Evolutionary conservation across 2,888 invertebrate species (phyloP), one percentile per base, ranked within the genome.

Genomic region (Pachycephus smyrnensis): DNA sequence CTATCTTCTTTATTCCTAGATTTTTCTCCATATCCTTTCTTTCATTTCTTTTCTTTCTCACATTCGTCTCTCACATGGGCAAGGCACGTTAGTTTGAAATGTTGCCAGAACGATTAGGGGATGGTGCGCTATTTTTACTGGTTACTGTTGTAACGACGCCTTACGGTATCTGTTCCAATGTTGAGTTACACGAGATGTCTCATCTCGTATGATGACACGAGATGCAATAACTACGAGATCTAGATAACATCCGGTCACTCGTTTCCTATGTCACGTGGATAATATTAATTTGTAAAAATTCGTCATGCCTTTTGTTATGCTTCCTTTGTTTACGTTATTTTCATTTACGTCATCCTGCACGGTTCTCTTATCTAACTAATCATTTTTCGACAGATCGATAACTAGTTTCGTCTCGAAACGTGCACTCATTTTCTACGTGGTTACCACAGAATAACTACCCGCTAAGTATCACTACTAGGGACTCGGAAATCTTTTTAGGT

Each of bases 71-170:
- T 30, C 71, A 33, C 15, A 30, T 12, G 71, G 71, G 11, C 31
- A 23, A 33, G 71, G 23, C 71, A 71, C 32, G 31, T 71, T 71
- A 30, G 81, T 83, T 86, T 86, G 86, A 87, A 86, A 82, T 80
- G 81, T 75, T 86, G 86, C 86, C 86, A 87, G 85, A 86, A 81
- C 82, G 82, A 86, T 87, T 84, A 84, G 68, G 82, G 75, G 9
- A 55, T 23, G 40, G 15, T 15, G 55, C 55, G 15, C 55, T 23
- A 15, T 55, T 15, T 23, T 55, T 55, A 55, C 55, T 55, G 55
- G 23, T 55, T 55, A 23, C 55, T 23, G 23, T 23, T 0, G 55
- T 23, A 23, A 55, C 55, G 23, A 23, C 55, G 55, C 55, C 55
- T 55, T 55, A 55, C 55, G 55, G 55, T 55, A 55, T 55, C 23